phyloP scores from a whole-genome alignment of 2,113 vertebrate species.

The Xenopus laevis region DNA sequence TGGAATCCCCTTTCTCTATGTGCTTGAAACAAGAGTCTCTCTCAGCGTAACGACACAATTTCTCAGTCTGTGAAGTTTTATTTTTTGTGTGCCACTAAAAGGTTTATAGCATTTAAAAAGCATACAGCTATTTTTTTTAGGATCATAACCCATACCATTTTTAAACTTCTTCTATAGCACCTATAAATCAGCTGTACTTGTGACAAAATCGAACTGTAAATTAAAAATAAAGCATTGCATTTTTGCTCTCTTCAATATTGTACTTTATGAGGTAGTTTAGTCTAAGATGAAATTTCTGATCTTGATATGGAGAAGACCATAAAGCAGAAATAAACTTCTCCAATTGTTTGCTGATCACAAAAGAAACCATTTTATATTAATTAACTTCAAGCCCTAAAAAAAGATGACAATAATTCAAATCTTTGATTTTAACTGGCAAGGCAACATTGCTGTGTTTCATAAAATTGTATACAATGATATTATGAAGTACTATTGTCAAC shows the following conservation, averaged over 20 bases:
- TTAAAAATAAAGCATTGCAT: neutral
- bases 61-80: neutral
- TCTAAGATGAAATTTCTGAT: neutral
- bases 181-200: neutral
- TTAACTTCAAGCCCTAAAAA: no score
- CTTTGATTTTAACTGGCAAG: no score
- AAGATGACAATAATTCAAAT: no score
- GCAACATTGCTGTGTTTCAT: no score
- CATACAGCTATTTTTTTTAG: constrained; percentile 4
- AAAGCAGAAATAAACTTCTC: neutral
- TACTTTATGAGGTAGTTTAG: neutral
- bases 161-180: neutral
- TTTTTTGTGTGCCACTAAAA: constrained; percentile 12
- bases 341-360: neutral
- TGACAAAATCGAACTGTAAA: neutral
- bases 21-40: neutral
- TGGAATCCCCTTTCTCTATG: neutral
- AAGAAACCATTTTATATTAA: neutral
- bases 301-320: neutral
- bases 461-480: no score
- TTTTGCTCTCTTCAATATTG: neutral
- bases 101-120: constrained; percentile 12
- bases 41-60: neutral
- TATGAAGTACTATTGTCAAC: no score
- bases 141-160: neutral